Evolutionary conservation across 2,113 vertebrate species (phyloP), one percentile per base, ranked within the genome.

Genomic region (Perccottus glenii): DNA sequence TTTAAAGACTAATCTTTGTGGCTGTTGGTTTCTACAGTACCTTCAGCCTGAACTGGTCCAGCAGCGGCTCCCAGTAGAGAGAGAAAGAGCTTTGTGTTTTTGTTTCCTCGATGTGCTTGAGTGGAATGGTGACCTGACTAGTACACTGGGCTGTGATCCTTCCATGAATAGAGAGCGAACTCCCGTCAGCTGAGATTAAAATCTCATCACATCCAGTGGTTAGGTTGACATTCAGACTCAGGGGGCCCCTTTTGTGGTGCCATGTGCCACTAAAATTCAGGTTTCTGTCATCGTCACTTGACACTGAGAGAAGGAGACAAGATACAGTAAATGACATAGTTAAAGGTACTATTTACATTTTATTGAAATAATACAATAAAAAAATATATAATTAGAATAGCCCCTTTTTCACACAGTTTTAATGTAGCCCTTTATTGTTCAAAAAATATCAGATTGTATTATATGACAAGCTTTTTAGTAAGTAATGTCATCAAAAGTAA

Each of bases 1-100:
- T 32, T 10, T 0, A 67, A 60, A 32, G 19, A 14, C 11, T 27
- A 27, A 27, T 27, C 12, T 4, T 53, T 53, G 5, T 36, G 35
- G 11, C 43, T 32, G 2, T 15, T 12, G 33, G 19, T 27, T 9
- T n/a, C 3, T 44, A 36, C 60, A 36, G 42, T 46, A 92, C 75
- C 55, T 88, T 6, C 60, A 93, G 73, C 40, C 60, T 70, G 49
- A 93, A 19, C 61, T 27, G 81, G 72, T 93, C 91, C 75, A 87
- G 58, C 47, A 92, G 44, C 0, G 93, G 91, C 43, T 93, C 90
- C 91, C 91, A 93, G 53, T 78, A 8, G 67, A 93, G 63, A 14
- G 91, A 93, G 82, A 93, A 91, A 0, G 1, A 0, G 0, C n/a
- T 88, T 2, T 77, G 42, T 5, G 0, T 7, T 0, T 5, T 14